Conservation (phyloP, 2,113 vertebrate genomes). For the Odontesthes bonariensis region DNA sequence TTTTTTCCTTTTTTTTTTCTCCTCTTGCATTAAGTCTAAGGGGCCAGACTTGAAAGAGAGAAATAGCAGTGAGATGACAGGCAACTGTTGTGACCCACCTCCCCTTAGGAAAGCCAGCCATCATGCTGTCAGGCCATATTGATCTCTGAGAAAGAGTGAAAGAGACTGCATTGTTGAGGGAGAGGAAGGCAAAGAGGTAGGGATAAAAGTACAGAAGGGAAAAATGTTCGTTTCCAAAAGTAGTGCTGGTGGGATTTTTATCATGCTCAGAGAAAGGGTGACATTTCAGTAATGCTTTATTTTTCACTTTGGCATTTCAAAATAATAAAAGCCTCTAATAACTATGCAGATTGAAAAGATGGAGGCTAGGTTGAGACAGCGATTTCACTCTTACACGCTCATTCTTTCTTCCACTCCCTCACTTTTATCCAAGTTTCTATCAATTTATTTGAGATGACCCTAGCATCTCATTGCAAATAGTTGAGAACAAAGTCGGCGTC, state of each 20-base stretch:
- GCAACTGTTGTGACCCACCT: constrained; percentile 61
- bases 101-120: constrained; percentile 71
- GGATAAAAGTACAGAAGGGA: constrained; percentile 38
- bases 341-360: constrained; percentile 74
- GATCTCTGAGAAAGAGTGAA: constrained; percentile 64
- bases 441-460: constrained; percentile 62
- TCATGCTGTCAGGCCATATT: constrained; percentile 74
- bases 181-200: constrained; percentile 17
- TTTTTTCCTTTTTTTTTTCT: constrained; percentile 6
- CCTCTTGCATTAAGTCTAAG: constrained; percentile 25
- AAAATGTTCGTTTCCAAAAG: constrained; percentile 54
- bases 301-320: constrained; percentile 78
- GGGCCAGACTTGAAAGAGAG: constrained; percentile 45
- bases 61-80: constrained; percentile 63
- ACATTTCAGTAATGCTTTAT: constrained; percentile 79
- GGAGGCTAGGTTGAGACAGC: constrained; percentile 63
- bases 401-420: constrained; percentile 46
- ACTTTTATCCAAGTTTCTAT: constrained; percentile 65
- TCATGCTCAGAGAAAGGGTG: constrained; percentile 72
- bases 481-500: constrained; percentile 32
- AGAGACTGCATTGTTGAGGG: constrained; percentile 36
- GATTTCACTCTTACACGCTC: constrained; percentile 50
- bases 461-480: constrained; percentile 43
- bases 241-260: constrained; percentile 64
- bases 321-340: constrained; percentile 79